These are phyloP conservation scores for Manis crassicaudata DNA, from an alignment of 2,797 vertebrate genomes.

Conservation along the genomic window DNA sequence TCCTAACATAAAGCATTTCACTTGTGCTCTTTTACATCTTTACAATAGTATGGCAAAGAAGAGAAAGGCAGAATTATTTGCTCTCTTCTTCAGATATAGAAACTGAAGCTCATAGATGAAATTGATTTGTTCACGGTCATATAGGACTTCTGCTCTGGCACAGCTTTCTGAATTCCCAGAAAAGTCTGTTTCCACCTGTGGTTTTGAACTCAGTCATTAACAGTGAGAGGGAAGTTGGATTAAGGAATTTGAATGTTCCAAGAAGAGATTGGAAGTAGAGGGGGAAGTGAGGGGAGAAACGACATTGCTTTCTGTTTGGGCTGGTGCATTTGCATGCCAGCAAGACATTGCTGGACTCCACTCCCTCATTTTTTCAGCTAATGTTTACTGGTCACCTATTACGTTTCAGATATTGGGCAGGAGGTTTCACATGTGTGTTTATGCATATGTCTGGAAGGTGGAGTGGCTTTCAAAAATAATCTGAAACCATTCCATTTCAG, in stretches of 20 bases:
- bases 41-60: background rate
- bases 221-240: background rate
- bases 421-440: background rate
- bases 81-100: background rate
- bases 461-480: background rate
- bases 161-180: background rate
- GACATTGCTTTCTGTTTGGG: fast-evolving
- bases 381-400: background rate
- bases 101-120: background rate
- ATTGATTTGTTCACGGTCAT: background rate
- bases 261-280: background rate
- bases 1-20: background rate
- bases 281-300: too few relatives aligned
- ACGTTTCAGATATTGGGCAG: background rate
- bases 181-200: background rate
- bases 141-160: background rate
- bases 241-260: background rate
- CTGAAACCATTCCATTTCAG: background rate
- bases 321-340: background rate
- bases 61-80: background rate
- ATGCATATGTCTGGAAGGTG: background rate
- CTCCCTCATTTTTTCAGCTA: background rate
- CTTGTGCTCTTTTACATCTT: background rate
- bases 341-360: background rate
- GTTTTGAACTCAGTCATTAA: background rate